phyloP scores from a whole-genome alignment of 2,888 invertebrate species.

The Orchesellides sinensis region DNA sequence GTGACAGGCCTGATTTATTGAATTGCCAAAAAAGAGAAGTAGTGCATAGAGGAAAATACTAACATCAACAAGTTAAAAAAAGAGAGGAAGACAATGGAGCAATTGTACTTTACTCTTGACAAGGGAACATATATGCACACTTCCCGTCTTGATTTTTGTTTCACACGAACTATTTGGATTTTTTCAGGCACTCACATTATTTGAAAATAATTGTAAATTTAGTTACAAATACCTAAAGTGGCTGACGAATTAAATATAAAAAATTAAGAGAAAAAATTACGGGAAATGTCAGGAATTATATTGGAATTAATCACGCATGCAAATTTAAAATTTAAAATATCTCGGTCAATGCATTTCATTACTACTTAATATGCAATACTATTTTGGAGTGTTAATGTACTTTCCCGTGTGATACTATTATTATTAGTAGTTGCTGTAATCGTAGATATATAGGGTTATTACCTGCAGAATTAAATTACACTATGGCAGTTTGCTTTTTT shows the following conservation, averaged over 20 bases:
- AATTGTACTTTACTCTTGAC: not conserved
- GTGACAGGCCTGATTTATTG: conserved; percentile 33
- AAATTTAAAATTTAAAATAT: not conserved
- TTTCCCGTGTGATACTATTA: not conserved
- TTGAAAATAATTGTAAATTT: not conserved
- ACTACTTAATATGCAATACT: no score
- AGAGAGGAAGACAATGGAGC: not conserved
- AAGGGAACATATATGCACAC: not conserved
- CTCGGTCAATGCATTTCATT: conserved; percentile 19
- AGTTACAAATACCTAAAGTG: not conserved
- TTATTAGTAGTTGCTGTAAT: not conserved
- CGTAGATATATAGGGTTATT: not conserved
- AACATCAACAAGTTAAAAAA: not conserved
- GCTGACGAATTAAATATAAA: no score
- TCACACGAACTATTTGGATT: not conserved
- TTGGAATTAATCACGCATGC: not conserved
- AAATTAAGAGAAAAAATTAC: not conserved
- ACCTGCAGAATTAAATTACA: not conserved
- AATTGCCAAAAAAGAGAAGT: conserved; percentile 18
- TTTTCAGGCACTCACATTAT: not conserved
- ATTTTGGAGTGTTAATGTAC: not conserved
- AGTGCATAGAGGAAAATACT: not conserved
- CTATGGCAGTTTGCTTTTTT: not conserved
- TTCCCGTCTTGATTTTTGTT: not conserved
- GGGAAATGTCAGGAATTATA: no score